Conservation (phyloP, 2,113 vertebrate genomes). For the cat (Felis catus) region DNA sequence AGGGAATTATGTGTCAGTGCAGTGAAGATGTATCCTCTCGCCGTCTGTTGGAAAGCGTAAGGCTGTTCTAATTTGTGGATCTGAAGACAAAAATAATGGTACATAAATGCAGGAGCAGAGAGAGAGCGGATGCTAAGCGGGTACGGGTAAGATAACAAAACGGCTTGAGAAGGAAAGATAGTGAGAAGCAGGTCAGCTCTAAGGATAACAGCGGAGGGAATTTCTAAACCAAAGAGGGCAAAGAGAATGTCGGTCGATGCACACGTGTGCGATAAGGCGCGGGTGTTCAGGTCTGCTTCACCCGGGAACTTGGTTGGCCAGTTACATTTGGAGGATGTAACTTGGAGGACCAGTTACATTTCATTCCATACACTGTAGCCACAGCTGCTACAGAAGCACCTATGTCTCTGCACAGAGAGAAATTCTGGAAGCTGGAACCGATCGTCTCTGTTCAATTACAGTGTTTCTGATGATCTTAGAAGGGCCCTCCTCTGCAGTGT, state of each 20-base stretch:
- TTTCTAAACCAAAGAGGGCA: background rate
- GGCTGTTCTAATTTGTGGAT: background rate
- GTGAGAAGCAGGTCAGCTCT: background rate
- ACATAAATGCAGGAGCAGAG: background rate
- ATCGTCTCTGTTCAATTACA: background rate
- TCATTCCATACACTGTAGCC: background rate
- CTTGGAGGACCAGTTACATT: background rate
- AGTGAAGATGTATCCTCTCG: background rate
- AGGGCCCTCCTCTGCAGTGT: background rate
- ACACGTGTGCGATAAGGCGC: background rate
- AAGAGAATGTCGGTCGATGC: background rate
- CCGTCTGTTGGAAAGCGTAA: background rate
- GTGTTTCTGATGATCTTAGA: background rate
- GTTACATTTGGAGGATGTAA: no score
- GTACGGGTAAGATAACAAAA: background rate
- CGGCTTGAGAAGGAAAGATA: background rate
- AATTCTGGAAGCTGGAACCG: background rate
- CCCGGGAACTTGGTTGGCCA: background rate
- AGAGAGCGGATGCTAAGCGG: background rate
- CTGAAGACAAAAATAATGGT: background rate
- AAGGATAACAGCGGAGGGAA: background rate
- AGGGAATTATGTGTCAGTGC: background rate
- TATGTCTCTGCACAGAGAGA: background rate
- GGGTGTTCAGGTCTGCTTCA: background rate
- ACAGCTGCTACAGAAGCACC: background rate